Conservation (phyloP, 2,797 vertebrate species). For the Glyptemys insculpta region DNA sequence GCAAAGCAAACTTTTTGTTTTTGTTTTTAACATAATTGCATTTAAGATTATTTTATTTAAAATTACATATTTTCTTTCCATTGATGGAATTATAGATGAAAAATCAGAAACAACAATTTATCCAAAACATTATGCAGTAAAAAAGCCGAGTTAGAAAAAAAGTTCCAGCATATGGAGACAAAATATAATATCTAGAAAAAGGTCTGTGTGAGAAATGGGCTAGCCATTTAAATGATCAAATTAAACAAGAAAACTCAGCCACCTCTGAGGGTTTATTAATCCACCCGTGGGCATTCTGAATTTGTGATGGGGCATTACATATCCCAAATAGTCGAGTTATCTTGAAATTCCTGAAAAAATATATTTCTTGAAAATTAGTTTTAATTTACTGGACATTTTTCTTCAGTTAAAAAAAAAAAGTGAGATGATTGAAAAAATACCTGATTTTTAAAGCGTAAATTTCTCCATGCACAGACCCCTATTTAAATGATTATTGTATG, state of each 20-base stretch:
- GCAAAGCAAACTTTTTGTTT: background rate
- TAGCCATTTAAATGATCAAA: constrained; percentile 31
- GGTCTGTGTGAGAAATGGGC: background rate
- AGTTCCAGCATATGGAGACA: constrained; percentile 17
- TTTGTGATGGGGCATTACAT: background rate
- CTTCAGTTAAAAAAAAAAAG: background rate
- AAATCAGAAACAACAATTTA: constrained; percentile 11
- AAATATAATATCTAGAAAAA: background rate
- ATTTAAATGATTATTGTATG: background rate
- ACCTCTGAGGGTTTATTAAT: background rate
- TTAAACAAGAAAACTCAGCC: constrained; percentile 54
- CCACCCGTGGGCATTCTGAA: constrained; percentile 57
- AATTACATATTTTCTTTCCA: background rate
- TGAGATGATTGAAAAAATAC: background rate
- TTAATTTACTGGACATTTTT: background rate
- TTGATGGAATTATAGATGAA: background rate
- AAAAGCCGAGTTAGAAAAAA: constrained; percentile 18
- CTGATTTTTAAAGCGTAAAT: background rate
- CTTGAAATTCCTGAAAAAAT: background rate
- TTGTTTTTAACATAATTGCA: constrained; percentile 3
- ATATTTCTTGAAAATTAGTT: background rate
- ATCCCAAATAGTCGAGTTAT: constrained; percentile 6
- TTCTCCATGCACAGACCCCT: background rate
- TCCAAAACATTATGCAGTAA: background rate
- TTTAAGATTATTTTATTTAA: constrained; percentile 5